These are phyloP conservation scores for Netelia inedita DNA, from an alignment of 2,888 invertebrate species.

Conservation along the genomic window DNA sequence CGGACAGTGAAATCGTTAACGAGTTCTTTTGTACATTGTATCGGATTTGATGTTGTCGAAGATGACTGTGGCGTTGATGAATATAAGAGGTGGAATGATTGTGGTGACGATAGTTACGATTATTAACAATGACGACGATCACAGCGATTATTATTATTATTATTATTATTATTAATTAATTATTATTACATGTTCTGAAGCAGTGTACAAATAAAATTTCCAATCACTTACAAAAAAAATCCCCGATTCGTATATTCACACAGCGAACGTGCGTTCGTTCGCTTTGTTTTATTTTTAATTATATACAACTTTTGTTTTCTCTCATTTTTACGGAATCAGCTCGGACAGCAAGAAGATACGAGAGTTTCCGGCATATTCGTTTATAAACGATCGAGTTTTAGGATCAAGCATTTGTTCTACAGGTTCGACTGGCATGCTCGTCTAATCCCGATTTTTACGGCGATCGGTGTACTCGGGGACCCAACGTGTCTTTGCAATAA, in stretches of 20 bases:
- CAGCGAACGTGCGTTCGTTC: constrained; percentile 45
- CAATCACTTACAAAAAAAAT: constrained; percentile 71
- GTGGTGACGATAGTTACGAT: constrained; percentile 70
- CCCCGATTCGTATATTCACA: constrained; percentile 53
- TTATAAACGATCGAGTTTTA: background rate
- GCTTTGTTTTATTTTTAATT: constrained; percentile 3
- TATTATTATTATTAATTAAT: constrained; percentile 66
- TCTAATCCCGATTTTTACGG: constrained; percentile 9
- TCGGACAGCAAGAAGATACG: background rate
- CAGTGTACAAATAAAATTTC: constrained; percentile 73
- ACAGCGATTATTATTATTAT: constrained; percentile 70
- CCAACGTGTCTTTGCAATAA: constrained; percentile 62
- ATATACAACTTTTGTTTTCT: background rate
- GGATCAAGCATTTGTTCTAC: background rate
- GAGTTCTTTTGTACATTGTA: constrained; percentile 71
- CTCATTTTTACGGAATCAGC: background rate
- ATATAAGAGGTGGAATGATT: constrained; percentile 60
- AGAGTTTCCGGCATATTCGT: background rate
- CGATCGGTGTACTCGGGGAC: constrained; percentile 64
- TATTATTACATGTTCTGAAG: constrained; percentile 73
- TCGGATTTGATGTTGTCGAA: constrained; percentile 69
- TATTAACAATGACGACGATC: constrained; percentile 69
- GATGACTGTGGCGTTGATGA: constrained; percentile 63
- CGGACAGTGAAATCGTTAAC: constrained; percentile 61
- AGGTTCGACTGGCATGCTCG: background rate